A percentile compares a stretch with the other conserved stretches of the same genome.
Evolutionary conservation across 2,888 invertebrate genomes (phyloP).

Genomic region (Belgica antarctica): DNA sequence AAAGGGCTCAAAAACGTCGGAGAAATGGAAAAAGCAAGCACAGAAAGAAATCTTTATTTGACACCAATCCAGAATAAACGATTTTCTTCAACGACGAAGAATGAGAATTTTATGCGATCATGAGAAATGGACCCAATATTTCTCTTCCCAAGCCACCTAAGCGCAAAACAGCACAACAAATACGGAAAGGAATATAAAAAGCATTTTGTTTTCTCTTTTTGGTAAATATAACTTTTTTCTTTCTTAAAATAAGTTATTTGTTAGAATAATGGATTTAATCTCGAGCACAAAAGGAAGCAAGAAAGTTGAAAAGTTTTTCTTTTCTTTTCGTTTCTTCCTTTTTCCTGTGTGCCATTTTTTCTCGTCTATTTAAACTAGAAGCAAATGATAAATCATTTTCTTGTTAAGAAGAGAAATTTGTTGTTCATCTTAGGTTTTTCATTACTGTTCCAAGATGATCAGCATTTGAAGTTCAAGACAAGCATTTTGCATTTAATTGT

Average conservation of each 20-base stretch:
- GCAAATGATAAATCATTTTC: conserved; percentile 16
- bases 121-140: conserved; percentile 44
- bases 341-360: no score
- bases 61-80: conserved; percentile 40
- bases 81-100: background rate
- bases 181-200: conserved; percentile 11
- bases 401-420: background rate
- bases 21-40: background rate
- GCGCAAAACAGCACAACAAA: background rate
- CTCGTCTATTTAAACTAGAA: background rate
- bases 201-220: conserved; percentile 11
- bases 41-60: conserved; percentile 38
- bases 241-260: conserved; percentile 39
- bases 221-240: background rate
- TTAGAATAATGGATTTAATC: conserved; percentile 42
- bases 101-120: conserved; percentile 25
- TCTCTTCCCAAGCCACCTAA: conserved; percentile 16
- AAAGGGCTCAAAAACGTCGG: conserved; percentile 4
- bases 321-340: no score
- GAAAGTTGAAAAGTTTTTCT: background rate
- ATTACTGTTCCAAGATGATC: background rate
- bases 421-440: background rate
- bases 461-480: no score
- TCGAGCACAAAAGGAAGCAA: background rate
- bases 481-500: no score